Evolutionary conservation across 2,888 invertebrate species (phyloP).

Genomic region (Rhopalosiphum nymphaeae): DNA sequence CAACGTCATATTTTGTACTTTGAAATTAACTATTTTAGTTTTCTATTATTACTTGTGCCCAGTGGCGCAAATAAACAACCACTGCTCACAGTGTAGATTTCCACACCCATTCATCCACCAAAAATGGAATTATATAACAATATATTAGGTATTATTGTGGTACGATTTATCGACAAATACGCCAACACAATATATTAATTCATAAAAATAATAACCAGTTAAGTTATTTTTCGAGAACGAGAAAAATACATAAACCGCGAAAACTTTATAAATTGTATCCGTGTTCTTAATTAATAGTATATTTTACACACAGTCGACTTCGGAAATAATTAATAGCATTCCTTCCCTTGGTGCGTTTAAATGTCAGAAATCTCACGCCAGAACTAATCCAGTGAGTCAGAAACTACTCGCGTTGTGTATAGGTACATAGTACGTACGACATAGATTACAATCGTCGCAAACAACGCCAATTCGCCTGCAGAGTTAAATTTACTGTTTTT

Average conservation of each 20-base stretch:
- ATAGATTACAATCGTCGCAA: not conserved
- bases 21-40: not conserved
- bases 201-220: not conserved
- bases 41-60: not conserved
- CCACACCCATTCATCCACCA: not conserved
- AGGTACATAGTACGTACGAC: not conserved
- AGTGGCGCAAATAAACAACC: not conserved
- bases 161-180: not conserved
- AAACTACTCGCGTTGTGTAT: not conserved
- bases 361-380: not conserved
- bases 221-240: not conserved
- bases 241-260: not conserved
- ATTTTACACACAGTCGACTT: not conserved
- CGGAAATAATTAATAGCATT: not conserved
- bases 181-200: not conserved
- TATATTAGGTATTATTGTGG: not conserved
- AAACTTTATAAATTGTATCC: not conserved
- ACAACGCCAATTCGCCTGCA: not conserved
- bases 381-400: not conserved
- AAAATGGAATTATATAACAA: not conserved
- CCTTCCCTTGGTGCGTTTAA: not conserved
- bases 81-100: not conserved
- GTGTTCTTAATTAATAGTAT: not conserved
- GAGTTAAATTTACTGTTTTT: slow-evolving; percentile 1
- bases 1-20: slow-evolving; percentile 22